Base-by-base conservation (phyloP, 2,797 vertebrate species). In the Amblyraja radiata region DNA sequence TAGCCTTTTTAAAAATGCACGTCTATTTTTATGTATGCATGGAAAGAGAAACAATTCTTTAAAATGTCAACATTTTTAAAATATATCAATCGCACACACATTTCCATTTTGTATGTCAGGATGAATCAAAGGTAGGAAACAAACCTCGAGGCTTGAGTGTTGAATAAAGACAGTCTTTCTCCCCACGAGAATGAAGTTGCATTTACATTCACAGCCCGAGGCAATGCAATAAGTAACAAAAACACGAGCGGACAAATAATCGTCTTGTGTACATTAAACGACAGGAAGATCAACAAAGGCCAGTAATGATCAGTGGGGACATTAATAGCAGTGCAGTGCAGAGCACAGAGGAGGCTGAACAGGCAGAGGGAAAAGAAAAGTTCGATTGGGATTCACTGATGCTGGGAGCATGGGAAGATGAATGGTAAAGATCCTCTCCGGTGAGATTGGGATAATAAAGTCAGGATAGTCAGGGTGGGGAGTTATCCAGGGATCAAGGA, bases 111-210 rank as follows among this genome's bases (percentile, higher is more conserved):
- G 76, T 92, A 39, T 54, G 90, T n/a, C 90, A 76, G 46, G 90
- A 76, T 58, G 54, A 76, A 92, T 92, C 23, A 58, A 76, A 92
- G 39, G 71, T 92, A 28, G 39, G 76, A 28, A 54, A 88, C 28
- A 54, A 46, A 23, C 71, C 73, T n/a, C 23, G 36, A 11, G 25
- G 36, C 71, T 21, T 76, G 10, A 39, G 16, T 76, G 90, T 58
- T 92, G 71, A 92, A 92, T 92, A 92, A 88, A 92, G 90, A 92
- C 68, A 92, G 90, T 28, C 46, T 46, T 76, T 92, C 39, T 92
- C 76, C 76, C 71, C 25, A n/a, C 71, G 28, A 76, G 90, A 76
- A 74, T 76, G 71, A 92, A 92, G 90, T 76, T 92, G 14, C 68
- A 92, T 92, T 92, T 76, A 92, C 58, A 92, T 58, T 92, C 90